These are phyloP conservation scores for Ceyx melanurus DNA, from an alignment of 2,113 vertebrate species.

Conservation along the genomic window DNA sequence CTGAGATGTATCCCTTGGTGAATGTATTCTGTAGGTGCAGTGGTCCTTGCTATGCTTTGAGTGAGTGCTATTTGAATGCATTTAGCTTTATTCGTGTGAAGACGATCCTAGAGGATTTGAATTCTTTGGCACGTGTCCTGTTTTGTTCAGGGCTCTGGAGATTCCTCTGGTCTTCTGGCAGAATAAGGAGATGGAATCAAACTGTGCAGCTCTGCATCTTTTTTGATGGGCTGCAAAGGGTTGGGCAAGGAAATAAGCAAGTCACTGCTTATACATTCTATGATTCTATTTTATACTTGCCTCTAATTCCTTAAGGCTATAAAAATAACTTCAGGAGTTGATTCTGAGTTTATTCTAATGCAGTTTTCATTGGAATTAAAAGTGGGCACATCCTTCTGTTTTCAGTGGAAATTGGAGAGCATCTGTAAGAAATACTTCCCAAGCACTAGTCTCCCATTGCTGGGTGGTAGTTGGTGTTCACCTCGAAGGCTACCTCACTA, in stretches of 20 bases:
- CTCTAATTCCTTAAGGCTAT: background rate
- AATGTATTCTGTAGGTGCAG: background rate
- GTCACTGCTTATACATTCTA: background rate
- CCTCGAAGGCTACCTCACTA: background rate
- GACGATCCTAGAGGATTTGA: background rate
- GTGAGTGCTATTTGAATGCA: background rate
- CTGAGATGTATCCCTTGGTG: background rate
- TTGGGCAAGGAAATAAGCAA: background rate
- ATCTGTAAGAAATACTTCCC: background rate
- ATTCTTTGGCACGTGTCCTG: background rate
- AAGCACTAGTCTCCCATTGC: background rate
- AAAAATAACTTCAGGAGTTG: background rate
- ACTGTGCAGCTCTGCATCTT: background rate
- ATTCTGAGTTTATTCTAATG: background rate
- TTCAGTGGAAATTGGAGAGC: background rate
- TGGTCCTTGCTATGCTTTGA: background rate
- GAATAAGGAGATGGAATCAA: background rate
- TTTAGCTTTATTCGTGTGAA: background rate
- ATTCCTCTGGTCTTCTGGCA: background rate
- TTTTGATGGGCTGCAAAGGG: background rate
- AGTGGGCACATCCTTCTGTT: background rate
- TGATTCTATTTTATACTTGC: background rate
- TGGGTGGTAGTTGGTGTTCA: background rate
- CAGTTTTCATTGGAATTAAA: background rate
- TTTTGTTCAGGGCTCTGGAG: background rate